Base-by-base conservation (phyloP, 2,888 invertebrate genomes). In the Dynastes grantii region DNA sequence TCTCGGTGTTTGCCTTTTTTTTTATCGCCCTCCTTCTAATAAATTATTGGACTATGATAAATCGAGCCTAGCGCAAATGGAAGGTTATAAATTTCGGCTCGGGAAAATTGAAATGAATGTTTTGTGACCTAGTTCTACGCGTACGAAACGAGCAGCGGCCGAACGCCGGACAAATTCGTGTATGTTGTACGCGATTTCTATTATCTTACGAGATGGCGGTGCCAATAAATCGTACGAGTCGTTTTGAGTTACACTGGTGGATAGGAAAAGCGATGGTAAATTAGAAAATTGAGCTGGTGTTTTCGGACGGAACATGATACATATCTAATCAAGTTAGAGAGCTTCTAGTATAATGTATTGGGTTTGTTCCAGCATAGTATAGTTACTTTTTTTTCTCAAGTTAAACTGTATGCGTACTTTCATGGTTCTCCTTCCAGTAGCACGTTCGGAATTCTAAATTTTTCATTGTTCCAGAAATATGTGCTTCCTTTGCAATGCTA, bases 61-160 rank as follows among this genome's bases (percentile, higher is more conserved):
- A 73, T 73, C 73, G 73, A 22, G 11, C 73, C 58, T 11, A 37
- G 37, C 40, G 73, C 45, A 61, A 73, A 73, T 61, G 73, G 73
- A 73, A 73, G 73, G 73, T 55, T 58, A 73, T 73, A 73, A 73
- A 73, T 73, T 73, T 45, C 8, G 37, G n/a, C 58, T 58, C 22
- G 73, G 58, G 58, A 61, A 73, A 73, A 73, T 73, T 73, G 73
- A 73, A 73, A 73, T 73, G 73, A 73, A 73, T 73, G 73, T 73
- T 73, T 73, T 73, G 55, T 27, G 73, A 73, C 73, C 73, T 58
- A 73, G 58, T 58, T 73, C 73, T 22, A 37, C 53, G 55, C 22
- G 22, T 16, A 2, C 32, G 37, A 45, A 8, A 11, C 45, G 45
- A 8, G 8, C 70, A 53, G 32, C 70, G 13, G 70, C 22, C 67